Conservation (phyloP, 2,888 invertebrate species). For the Dyspetes luteomarginatus region DNA sequence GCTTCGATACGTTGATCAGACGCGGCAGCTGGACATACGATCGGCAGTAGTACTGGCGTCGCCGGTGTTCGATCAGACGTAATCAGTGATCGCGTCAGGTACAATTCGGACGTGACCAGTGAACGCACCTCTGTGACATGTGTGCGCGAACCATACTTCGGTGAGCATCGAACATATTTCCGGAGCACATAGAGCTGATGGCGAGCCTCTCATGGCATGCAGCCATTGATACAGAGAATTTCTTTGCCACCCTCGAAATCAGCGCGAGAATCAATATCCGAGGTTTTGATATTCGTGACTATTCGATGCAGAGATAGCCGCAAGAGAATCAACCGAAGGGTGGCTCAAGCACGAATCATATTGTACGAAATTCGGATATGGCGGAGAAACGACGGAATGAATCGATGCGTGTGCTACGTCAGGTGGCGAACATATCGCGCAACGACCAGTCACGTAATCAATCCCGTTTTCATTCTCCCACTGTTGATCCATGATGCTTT, state of each 20-base stretch:
- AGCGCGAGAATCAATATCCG: slow-evolving; percentile 47
- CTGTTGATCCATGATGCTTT: neutral
- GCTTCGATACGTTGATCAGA: slow-evolving; percentile 33
- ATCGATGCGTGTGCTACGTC: neutral
- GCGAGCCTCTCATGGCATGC: neutral
- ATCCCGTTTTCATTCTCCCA: slow-evolving; percentile 31
- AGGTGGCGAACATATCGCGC: slow-evolving; percentile 16
- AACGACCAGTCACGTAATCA: slow-evolving; percentile 51
- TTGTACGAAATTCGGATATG: slow-evolving; percentile 26
- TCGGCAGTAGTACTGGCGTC: slow-evolving; percentile 19
- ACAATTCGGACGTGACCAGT: slow-evolving; percentile 52
- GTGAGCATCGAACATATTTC: slow-evolving; percentile 5
- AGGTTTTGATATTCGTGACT: slow-evolving; percentile 48
- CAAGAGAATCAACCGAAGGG: neutral
- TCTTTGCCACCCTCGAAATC: slow-evolving; percentile 44
- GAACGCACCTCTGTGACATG: slow-evolving; percentile 27
- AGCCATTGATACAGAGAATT: slow-evolving; percentile 3
- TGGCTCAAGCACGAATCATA: slow-evolving; percentile 1
- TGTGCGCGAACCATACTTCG: slow-evolving; percentile 24
- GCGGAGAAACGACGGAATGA: neutral
- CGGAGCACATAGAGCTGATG: neutral
- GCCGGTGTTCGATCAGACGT: slow-evolving; percentile 38
- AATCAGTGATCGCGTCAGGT: slow-evolving; percentile 60
- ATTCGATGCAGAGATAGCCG: slow-evolving; percentile 26
- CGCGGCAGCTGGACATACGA: slow-evolving; percentile 2